Percentiles rank a stretch among this genome's conserved stretches.
Conservation (phyloP, 2,888 invertebrate genomes). For the Scaptomyza parva region DNA sequence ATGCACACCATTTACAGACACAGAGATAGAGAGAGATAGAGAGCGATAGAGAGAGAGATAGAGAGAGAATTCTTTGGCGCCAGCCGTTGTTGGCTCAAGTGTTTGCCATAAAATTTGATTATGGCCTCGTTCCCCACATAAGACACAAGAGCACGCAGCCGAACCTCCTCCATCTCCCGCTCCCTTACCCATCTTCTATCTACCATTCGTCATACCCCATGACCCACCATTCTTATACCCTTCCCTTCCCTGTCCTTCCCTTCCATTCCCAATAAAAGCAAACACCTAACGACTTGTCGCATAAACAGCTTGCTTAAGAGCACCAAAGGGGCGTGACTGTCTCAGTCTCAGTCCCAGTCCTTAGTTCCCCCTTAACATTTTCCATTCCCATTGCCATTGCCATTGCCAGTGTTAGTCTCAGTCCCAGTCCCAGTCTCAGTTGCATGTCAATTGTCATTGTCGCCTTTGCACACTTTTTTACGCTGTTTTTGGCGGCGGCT, state of each 20-base stretch:
- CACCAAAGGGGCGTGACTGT: constrained; percentile 20
- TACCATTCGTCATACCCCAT: background rate
- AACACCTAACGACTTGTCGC: constrained; percentile 21
- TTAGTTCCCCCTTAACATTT: background rate
- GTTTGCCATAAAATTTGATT: constrained; percentile 71
- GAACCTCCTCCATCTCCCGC: background rate
- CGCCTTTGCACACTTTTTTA: constrained; percentile 51
- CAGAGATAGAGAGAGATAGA: background rate
- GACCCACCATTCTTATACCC: too few relatives aligned
- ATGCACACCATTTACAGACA: constrained; percentile 17
- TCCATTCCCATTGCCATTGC: constrained; percentile 6
- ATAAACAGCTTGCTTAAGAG: constrained; percentile 29
- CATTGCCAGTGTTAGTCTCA: background rate
- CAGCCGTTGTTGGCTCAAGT: constrained; percentile 39
- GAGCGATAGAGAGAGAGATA: background rate
- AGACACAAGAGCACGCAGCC: constrained; percentile 22
- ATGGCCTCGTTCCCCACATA: constrained; percentile 35
- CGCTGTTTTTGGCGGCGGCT: constrained; percentile 35
- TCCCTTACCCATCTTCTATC: too few relatives aligned
- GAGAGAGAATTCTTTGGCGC: constrained; percentile 1
- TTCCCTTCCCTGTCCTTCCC: too few relatives aligned
- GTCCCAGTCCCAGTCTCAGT: constrained; percentile 22
- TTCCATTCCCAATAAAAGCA: background rate
- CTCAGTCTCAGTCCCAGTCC: background rate
- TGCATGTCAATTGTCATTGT: constrained; percentile 73